phyloP scores from a whole-genome alignment of 2,797 vertebrate species.

The Cryptoblepharus egeriae region DNA sequence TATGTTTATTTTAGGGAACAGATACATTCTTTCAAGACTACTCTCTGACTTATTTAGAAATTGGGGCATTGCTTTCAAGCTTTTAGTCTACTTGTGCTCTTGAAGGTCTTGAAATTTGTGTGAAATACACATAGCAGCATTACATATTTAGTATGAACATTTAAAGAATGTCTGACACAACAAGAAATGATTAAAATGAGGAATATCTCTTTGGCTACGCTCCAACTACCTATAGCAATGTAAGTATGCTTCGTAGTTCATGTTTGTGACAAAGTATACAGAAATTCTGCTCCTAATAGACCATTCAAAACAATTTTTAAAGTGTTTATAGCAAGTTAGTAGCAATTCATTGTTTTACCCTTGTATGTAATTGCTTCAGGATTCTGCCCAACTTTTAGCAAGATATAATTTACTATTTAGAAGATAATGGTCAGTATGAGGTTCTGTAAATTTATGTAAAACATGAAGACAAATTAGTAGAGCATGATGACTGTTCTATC shows the following conservation, averaged over 20 bases:
- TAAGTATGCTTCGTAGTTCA: neutral
- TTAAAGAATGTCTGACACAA: conserved; percentile 4
- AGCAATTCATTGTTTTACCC: neutral
- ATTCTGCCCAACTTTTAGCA: neutral
- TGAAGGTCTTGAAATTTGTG: neutral
- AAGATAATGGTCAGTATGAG: neutral
- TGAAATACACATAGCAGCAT: neutral
- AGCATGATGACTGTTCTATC: neutral
- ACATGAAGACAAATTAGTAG: neutral
- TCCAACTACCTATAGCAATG: conserved; percentile 7
- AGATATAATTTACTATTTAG: neutral
- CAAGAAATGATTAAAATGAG: neutral
- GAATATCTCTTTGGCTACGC: neutral
- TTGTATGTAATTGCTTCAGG: neutral
- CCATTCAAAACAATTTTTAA: neutral
- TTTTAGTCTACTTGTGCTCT: conserved; percentile 2
- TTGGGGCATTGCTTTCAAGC: conserved; percentile 30
- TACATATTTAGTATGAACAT: neutral
- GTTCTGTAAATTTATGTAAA: neutral
- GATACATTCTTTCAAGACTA: conserved; percentile 56
- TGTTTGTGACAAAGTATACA: neutral
- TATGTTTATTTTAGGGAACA: conserved; percentile 67
- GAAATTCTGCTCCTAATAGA: neutral
- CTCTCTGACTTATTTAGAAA: conserved; percentile 60
- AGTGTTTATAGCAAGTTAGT: neutral